A percentile compares a stretch with the other conserved stretches of the same genome.
Evolutionary conservation across 2,113 vertebrate genomes (phyloP).

Genomic region (Vanacampus margaritifer): DNA sequence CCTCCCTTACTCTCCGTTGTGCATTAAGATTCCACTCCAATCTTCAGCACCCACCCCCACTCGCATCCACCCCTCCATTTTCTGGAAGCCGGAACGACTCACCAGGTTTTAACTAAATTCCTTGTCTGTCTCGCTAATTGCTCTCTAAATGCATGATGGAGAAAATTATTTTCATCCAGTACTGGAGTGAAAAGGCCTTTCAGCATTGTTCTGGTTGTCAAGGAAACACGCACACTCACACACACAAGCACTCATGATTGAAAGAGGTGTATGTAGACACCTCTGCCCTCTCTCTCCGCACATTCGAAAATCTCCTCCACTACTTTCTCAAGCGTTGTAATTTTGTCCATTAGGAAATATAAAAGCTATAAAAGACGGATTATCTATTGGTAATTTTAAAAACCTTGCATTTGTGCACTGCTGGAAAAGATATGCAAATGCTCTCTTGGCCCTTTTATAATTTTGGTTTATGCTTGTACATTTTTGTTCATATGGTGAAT

Average conservation of each 20-base stretch:
- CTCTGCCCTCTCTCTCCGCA: slow-evolving; percentile 26
- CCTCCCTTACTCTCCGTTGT: slow-evolving; percentile 2
- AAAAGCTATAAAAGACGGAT: not conserved
- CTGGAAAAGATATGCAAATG: not conserved
- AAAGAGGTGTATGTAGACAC: slow-evolving; percentile 33
- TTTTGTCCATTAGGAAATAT: not conserved
- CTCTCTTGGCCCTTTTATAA: not conserved
- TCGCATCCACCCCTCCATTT: slow-evolving; percentile 38
- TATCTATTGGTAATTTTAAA: not conserved
- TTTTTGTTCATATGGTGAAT: not conserved
- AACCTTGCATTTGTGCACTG: not conserved
- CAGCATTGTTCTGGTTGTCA: slow-evolving; percentile 68
- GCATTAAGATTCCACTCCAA: slow-evolving; percentile 52
- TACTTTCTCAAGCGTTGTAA: slow-evolving; percentile 6
- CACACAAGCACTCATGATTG: slow-evolving; percentile 58
- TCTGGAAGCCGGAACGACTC: slow-evolving; percentile 60
- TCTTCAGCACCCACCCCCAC: slow-evolving; percentile 15
- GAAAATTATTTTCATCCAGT: slow-evolving; percentile 65
- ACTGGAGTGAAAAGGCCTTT: slow-evolving; percentile 57
- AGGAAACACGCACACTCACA: slow-evolving; percentile 58
- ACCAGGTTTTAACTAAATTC: slow-evolving; percentile 61
- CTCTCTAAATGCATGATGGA: slow-evolving; percentile 68
- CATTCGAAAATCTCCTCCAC: slow-evolving; percentile 30
- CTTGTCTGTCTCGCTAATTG: slow-evolving; percentile 67
- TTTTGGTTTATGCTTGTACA: not conserved